phyloP scores from a whole-genome alignment of 2,888 invertebrate species.

The Beris morrisii region DNA sequence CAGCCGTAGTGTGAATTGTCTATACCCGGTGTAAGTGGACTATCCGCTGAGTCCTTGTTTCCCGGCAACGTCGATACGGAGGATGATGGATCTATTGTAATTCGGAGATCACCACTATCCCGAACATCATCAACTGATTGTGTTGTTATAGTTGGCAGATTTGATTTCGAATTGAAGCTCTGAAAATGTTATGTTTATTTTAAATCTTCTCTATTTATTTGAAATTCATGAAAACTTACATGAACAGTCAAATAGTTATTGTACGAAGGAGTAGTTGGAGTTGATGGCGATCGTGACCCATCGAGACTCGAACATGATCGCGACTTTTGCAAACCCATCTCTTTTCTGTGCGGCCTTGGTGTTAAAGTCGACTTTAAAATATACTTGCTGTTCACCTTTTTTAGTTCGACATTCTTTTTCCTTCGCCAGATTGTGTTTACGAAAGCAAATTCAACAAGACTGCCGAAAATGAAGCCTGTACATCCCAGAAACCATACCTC shows the following conservation, averaged over 20 bases:
- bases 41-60: conserved; percentile 52
- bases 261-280: conserved; percentile 60
- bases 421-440: conserved; percentile 87
- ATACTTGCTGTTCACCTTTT: conserved; percentile 70
- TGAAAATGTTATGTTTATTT: conserved; percentile 47
- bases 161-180: conserved; percentile 67
- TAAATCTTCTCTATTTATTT: conserved; percentile 10
- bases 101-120: conserved; percentile 41
- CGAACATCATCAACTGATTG: conserved; percentile 66
- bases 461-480: conserved; percentile 81
- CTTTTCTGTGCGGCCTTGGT: conserved; percentile 73
- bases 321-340: conserved; percentile 68
- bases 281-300: conserved; percentile 55
- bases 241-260: conserved; percentile 77
- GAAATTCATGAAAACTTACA: conserved; percentile 57
- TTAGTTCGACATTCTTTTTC: conserved; percentile 60
- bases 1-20: conserved; percentile 59
- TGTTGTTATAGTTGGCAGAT: conserved; percentile 70
- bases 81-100: conserved; percentile 42
- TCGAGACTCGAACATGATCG: conserved; percentile 73
- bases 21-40: conserved; percentile 52
- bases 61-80: conserved; percentile 38
- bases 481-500: conserved; percentile 89
- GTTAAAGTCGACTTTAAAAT: conserved; percentile 82
- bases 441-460: conserved; percentile 84